A percentile compares a stretch with the other conserved stretches of the same genome.
These are phyloP conservation scores for Suricata suricatta DNA, from an alignment of 2,113 vertebrate genomes.

Conservation along the genomic window DNA sequence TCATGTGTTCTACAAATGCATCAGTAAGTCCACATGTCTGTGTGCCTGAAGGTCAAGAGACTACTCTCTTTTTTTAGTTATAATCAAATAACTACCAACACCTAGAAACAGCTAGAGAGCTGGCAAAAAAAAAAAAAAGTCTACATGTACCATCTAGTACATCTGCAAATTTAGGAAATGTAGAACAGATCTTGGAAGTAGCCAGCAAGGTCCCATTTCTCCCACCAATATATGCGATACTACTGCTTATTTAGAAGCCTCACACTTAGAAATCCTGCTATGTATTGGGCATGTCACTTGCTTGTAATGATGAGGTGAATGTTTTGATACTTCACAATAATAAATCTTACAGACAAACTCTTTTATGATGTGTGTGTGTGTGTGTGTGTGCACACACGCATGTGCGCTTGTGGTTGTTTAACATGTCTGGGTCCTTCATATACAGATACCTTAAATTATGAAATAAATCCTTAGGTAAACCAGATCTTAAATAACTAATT, in stretches of 20 bases:
- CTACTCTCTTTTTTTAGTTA: constrained; percentile 9
- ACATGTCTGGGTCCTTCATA: constrained; percentile 54
- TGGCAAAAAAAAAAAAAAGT: not conserved
- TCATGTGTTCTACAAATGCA: not conserved
- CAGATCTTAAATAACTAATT: constrained; percentile 74
- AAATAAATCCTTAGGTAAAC: constrained; percentile 16
- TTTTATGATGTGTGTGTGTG: not conserved
- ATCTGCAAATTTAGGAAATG: constrained; percentile 60
- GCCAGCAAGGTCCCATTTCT: constrained; percentile 60
- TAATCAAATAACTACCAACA: constrained; percentile 6
- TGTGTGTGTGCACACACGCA: not conserved
- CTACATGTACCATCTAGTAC: not conserved
- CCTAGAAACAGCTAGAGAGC: not conserved
- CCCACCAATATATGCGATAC: not conserved
- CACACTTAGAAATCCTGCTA: constrained; percentile 73
- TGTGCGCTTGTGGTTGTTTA: not conserved
- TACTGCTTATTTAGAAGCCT: constrained; percentile 50
- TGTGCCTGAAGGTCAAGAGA: not conserved
- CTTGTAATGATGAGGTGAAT: constrained; percentile 56
- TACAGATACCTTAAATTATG: constrained; percentile 62
- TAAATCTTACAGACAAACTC: constrained; percentile 67
- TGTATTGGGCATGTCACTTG: constrained; percentile 67
- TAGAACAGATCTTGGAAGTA: constrained; percentile 32
- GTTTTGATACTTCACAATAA: constrained; percentile 56
- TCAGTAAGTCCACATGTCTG: not conserved